These are phyloP conservation scores for Phenganax subtilis DNA, from an alignment of 92 coral and sea anemone species.

Conservation along the genomic window DNA sequence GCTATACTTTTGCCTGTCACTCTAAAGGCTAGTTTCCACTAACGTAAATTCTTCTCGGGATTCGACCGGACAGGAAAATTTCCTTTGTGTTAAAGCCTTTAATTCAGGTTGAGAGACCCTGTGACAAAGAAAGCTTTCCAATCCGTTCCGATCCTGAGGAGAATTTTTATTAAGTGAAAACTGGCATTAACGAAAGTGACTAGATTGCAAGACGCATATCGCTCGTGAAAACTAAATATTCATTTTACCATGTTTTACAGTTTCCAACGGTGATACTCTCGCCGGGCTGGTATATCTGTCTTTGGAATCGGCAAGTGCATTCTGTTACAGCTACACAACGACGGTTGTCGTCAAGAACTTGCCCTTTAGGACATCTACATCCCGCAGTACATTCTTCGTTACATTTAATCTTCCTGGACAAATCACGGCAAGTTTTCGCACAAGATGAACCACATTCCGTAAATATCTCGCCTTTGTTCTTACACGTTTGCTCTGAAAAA, in stretches of 20 bases:
- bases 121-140: no score
- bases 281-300: slow-evolving; percentile 53
- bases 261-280: slow-evolving; percentile 54
- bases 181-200: no score
- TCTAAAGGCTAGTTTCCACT: no score
- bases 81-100: no score
- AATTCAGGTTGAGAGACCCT: no score
- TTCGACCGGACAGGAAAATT: no score
- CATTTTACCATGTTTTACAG: slow-evolving; percentile 71
- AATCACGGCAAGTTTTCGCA: slow-evolving; percentile 60
- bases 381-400: slow-evolving; percentile 65
- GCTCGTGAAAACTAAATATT: no score
- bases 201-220: no score
- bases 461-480: slow-evolving; percentile 3
- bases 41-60: no score
- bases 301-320: slow-evolving; percentile 68
- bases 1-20: no score
- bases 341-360: slow-evolving; percentile 59
- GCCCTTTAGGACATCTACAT: slow-evolving; percentile 74
- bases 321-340: slow-evolving; percentile 48
- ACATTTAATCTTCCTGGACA: slow-evolving; percentile 54
- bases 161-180: no score
- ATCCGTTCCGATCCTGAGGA: no score
- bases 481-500: slow-evolving; percentile 7
- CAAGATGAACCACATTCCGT: slow-evolving; percentile 66